Base-by-base conservation (phyloP, 2,797 vertebrate genomes). In the Halcyon chelicuti region DNA sequence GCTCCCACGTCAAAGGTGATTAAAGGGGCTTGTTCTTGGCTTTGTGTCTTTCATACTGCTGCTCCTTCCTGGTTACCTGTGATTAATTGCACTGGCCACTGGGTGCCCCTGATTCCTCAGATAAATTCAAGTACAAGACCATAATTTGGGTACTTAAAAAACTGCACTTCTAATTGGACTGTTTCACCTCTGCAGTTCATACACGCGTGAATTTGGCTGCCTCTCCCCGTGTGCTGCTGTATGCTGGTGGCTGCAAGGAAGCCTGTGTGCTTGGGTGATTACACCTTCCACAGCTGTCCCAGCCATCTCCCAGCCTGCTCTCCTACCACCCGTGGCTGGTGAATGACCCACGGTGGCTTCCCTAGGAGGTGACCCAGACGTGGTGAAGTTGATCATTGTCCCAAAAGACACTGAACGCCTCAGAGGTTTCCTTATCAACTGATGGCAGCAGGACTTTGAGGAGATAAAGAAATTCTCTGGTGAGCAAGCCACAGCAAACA, bases 301-400 rank as follows among this genome's bases (percentile, higher is more conserved):
- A 76, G 55, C 18, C 46, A 6, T 23, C 33, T 76, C 60, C 0
- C 25, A n/a, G 28, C 21, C 31, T 26, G 4, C 44, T 78, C 6
- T 68, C 62, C 66, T 37, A 12, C 40, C 0, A 1, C 14, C 58
- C 2, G 4, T 0, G 1, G 7, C 21, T 42, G 29, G 37, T 18
- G 8, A 52, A 1, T 0, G 0, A 71, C 31, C 26, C 5, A 0
- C 4, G 26, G 31, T 1, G 5, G 23, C 46, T 37, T 77, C 47
- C 12, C 16, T 51, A 52, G 44, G 4, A 46, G 44, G 28, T 63
- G 33, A 61, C 4, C 8, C 0, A 4, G 28, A 15, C 39, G 4
- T 0, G 1, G 15, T 13, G 47, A 31, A 6, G 10, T 63, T 84
- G n/a, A 44, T 55, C 35, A 10, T 26, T 21, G 1, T 51, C n/a